These are phyloP conservation scores for Zaprionus gabonicus DNA, from an alignment of 1,140 invertebrate genomes.

Conservation along the genomic window DNA sequence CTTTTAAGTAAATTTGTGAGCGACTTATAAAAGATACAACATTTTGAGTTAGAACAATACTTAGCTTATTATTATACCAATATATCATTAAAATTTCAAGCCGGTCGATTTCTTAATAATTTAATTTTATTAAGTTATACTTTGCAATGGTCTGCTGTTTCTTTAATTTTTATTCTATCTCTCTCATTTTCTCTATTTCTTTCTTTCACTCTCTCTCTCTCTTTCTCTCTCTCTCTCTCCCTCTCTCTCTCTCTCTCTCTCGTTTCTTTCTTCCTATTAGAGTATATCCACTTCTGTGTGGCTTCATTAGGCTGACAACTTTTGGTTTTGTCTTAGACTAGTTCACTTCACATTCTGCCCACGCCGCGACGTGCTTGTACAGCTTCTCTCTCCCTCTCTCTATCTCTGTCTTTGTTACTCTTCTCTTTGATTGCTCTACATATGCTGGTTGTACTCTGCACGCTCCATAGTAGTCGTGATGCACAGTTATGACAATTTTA, in stretches of 20 bases:
- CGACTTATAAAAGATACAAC: too few species aligned
- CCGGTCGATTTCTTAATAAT: too few species aligned
- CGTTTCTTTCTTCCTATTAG: neutral
- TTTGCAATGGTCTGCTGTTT: neutral
- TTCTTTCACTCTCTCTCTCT: too few species aligned
- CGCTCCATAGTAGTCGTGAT: slow-evolving; percentile 74
- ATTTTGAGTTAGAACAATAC: too few species aligned
- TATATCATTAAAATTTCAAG: too few species aligned
- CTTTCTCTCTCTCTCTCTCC: neutral
- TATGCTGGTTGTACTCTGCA: slow-evolving; percentile 40
- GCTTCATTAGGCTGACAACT: neutral
- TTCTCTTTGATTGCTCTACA: slow-evolving; percentile 65
- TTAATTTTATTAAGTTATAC: neutral
- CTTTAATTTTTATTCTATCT: too few species aligned
- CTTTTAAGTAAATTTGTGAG: too few species aligned
- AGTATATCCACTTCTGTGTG: neutral
- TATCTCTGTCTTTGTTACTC: neutral
- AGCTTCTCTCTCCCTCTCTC: neutral
- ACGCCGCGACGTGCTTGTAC: slow-evolving; percentile 32
- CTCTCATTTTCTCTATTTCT: too few species aligned
- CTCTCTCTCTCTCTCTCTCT: too few species aligned
- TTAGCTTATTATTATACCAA: too few species aligned
- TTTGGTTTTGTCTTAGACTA: slow-evolving; percentile 11
- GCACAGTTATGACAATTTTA: slow-evolving; percentile 81
- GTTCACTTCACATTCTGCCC: slow-evolving; percentile 26